Percentiles rank a stretch among this genome's conserved stretches.
Evolutionary conservation across 2,797 vertebrate genomes (phyloP).

Genomic region (Pseudochirops cupreus): DNA sequence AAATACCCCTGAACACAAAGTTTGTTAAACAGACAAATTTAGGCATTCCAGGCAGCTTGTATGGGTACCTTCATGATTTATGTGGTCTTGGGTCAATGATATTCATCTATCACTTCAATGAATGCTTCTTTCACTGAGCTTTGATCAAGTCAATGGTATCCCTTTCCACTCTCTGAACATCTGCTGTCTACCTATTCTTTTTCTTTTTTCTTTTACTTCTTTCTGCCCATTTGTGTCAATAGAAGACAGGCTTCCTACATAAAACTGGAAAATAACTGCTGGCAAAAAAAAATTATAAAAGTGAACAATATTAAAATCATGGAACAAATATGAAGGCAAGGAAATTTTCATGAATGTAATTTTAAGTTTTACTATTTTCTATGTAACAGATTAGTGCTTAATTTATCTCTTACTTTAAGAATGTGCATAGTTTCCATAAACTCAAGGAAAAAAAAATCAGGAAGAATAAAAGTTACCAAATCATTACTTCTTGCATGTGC

Average conservation of each 20-base stretch:
- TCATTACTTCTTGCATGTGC: neutral
- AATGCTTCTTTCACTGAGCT: neutral
- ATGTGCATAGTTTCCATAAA: neutral
- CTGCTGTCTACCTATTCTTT: slow-evolving; percentile 49
- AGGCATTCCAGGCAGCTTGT: neutral
- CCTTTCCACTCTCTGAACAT: slow-evolving; percentile 50
- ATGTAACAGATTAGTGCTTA: neutral
- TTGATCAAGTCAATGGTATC: slow-evolving; percentile 33
- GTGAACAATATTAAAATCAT: slow-evolving; percentile 33
- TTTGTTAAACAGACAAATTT: neutral
- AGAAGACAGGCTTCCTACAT: slow-evolving; percentile 37
- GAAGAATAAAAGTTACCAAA: neutral
- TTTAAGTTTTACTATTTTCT: neutral
- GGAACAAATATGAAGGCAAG: slow-evolving; percentile 19
- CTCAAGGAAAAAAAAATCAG: neutral
- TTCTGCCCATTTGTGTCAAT: neutral
- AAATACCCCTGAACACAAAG: neutral
- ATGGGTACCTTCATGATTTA: neutral
- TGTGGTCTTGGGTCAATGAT: neutral
- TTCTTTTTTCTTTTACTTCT: slow-evolving; percentile 38
- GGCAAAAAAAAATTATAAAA: neutral
- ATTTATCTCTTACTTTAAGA: slow-evolving; percentile 10
- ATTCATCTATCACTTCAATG: slow-evolving; percentile 6
- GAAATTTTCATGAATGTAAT: slow-evolving; percentile 17
- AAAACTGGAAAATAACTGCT: slow-evolving; percentile 12